phyloP scores from a whole-genome alignment of 2,888 invertebrate genomes.

The Lissonota sp. region DNA sequence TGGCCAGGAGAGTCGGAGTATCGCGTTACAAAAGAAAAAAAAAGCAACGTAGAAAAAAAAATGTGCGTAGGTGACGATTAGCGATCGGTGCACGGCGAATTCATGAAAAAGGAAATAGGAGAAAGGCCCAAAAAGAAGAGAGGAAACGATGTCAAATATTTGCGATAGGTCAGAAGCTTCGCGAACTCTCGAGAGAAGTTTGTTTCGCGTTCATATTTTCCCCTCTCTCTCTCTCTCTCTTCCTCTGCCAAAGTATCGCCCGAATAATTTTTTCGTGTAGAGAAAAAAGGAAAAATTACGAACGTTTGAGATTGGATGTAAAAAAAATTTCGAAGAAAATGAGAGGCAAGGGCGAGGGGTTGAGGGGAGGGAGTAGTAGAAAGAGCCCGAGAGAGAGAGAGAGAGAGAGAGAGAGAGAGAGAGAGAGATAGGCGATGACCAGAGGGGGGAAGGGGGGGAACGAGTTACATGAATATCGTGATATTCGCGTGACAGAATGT shows the following conservation, averaged over 20 bases:
- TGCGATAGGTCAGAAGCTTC: conserved; percentile 37
- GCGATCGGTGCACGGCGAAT: conserved; percentile 25
- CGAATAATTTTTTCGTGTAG: conserved; percentile 20
- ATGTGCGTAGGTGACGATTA: conserved; percentile 1
- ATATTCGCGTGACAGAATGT: conserved; percentile 57
- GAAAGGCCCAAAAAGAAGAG: background rate
- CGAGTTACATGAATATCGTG: conserved; percentile 59
- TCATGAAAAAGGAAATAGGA: conserved; percentile 8
- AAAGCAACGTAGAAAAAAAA: background rate
- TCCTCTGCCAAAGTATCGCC: background rate
- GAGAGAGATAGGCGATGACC: conserved; percentile 31
- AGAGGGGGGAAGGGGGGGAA: conserved; percentile 22
- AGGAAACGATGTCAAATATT: conserved; percentile 47
- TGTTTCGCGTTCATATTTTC: background rate
- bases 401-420: conserved; percentile 57
- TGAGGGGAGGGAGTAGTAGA: conserved; percentile 29
- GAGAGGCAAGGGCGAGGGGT: conserved; percentile 38
- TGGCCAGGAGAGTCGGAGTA: conserved; percentile 11
- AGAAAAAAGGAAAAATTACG: conserved; percentile 24
- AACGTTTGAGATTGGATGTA: conserved; percentile 37
- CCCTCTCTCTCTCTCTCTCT: background rate
- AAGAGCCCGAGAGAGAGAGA: conserved; percentile 42
- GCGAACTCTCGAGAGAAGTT: background rate
- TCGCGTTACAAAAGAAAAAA: conserved; percentile 41
- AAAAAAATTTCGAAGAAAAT: conserved; percentile 8